Evolutionary conservation across 2,113 vertebrate genomes (phyloP), one percentile per base, ranked within the genome.

Genomic region (Neolamprologus longior): DNA sequence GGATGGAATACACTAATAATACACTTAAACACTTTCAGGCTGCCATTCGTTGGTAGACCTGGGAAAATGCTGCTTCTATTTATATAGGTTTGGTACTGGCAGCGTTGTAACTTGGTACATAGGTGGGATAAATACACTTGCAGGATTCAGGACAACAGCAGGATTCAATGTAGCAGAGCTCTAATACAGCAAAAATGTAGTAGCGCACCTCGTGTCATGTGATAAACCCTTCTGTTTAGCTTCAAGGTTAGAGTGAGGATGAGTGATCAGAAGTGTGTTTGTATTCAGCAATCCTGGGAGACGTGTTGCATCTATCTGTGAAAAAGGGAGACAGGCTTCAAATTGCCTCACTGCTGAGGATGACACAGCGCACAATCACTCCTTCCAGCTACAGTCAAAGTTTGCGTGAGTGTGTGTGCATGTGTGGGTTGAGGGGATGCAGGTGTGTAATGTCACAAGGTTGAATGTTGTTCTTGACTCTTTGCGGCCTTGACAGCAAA

Each of bases 331-430:
- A 93, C 92, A 88, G 83, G 82, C 89, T 86, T 89, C 90, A 90
- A 89, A 93, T 88, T 81, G 85, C 91, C 89, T 94, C 84, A 80
- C 76, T 6, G 40, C 90, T 86, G 82, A 89, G 83, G 26, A 86
- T 90, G 92, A 92, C 91, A 92, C 91, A 85, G 81, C 40, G 87
- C 83, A 84, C 91, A 81, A 86, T 88, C 90, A 85, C 81, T 89
- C 81, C 91, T 91, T 86, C 84, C 84, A 90, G 90, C 86, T 84
- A 81, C 63, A 82, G 78, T 87, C 82, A 82, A 84, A 86, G 53
- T 85, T 33, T 80, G 85, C 55, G 14, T 86, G 81, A 63, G 82
- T 76, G 26, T 83, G 71, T 86, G 80, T 81, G 80, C 68, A 12
- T 19, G 89, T 84, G 85, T 85, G 50, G 84, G 68, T 76, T 76